Evolutionary conservation across 2,797 vertebrate genomes (phyloP), one percentile per base, ranked within the genome.

Genomic region (Dicrostonyx torquatus): DNA sequence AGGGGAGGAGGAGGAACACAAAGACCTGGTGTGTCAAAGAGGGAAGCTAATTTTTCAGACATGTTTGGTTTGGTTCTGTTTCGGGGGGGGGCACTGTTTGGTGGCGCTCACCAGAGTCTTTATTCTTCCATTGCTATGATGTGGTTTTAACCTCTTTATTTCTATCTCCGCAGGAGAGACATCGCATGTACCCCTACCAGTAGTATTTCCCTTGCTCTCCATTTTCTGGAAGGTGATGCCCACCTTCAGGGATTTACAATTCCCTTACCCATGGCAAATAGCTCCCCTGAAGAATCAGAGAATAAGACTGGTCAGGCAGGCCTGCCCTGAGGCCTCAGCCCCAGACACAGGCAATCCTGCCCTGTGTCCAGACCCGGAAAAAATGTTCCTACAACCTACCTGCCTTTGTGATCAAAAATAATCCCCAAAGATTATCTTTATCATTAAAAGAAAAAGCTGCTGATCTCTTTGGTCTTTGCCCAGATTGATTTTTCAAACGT

Each of bases 351-450:
- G 24, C 64, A 64, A 89, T 45, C 94, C 66, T 43, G 64, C 70
- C 22, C 76, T 31, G 87, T 31, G 87, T 80, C 75, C 76, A 93
- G 62, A 53, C 89, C 84, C 48, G 89, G 76, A 87, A 60, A 87
- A 70, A 76, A 1, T 31, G 78, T 76, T 89, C 55, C 88, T n/a
- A 40, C 60, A 55, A 13, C 72, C 73, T 68, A 13, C 72, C 73
- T 68, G 22, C 72, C 37, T 90, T 87, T 82, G 76, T 85, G 87
- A 78, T 73, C 29, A 26, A 62, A 92, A 92, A 70, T 91, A 84
- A 96, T 87, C 77, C 85, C 62, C 77, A 40, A 78, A 86, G 82
- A 82, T 86, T 73, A 88, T 89, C 68, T 94, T 60, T 80, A 75
- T 91, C 90, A 37, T 37, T 80, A 13, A 72, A 90, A 58, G 53